These are phyloP conservation scores for Dendrolimus punctatus DNA, from an alignment of 1,140 invertebrate species.

Conservation along the genomic window DNA sequence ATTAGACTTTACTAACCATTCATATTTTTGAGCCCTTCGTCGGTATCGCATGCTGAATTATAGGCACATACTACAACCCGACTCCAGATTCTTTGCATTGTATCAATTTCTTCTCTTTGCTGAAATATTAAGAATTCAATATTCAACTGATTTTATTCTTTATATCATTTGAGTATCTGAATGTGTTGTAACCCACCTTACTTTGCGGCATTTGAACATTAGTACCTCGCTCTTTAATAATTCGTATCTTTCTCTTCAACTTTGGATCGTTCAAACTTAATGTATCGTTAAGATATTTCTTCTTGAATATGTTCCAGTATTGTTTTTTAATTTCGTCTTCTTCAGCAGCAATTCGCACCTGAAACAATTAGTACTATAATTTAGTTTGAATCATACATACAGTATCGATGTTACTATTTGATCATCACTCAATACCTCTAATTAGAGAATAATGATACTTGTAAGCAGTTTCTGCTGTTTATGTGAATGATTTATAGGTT, in stretches of 20 bases:
- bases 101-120: constrained; percentile 60
- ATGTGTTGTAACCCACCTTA: constrained; percentile 31
- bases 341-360: constrained; percentile 54
- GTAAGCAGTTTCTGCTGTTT: no score
- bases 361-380: constrained; percentile 16
- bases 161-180: constrained; percentile 1
- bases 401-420: neutral
- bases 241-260: constrained; percentile 47
- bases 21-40: constrained; percentile 44
- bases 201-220: constrained; percentile 61
- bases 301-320: constrained; percentile 58
- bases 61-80: constrained; percentile 49
- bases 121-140: constrained; percentile 15
- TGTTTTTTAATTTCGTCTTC: constrained; percentile 61
- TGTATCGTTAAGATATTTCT: constrained; percentile 43
- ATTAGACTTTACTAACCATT: constrained; percentile 29
- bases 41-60: constrained; percentile 38
- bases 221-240: constrained; percentile 53
- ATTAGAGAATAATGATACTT: no score
- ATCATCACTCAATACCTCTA: neutral
- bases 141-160: constrained; percentile 1
- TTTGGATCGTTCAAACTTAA: constrained; percentile 29
- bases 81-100: constrained; percentile 61
- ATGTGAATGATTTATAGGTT: no score
- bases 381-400: constrained; percentile 3